These are phyloP conservation scores for Tenualosa thibaudeaui DNA, from an alignment of 2,797 vertebrate species.

Conservation along the genomic window DNA sequence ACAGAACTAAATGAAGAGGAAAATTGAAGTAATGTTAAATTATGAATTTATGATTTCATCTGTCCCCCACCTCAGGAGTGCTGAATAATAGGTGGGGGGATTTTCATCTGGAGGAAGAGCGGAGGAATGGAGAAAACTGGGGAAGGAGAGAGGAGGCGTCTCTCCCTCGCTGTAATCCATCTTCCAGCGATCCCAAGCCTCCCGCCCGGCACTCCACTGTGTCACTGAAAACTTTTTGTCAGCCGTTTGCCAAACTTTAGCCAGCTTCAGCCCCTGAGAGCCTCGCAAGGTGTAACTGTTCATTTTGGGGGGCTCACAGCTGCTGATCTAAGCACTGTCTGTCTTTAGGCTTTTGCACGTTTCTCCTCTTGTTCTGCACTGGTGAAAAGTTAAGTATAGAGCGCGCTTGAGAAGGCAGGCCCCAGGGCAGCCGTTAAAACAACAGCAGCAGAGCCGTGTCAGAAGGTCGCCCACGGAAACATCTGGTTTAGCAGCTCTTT, in stretches of 20 bases:
- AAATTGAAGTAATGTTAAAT: slow-evolving; percentile 88
- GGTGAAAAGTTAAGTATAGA: not conserved
- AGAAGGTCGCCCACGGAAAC: not conserved
- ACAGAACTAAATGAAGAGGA: slow-evolving; percentile 82
- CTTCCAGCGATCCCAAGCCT: not conserved
- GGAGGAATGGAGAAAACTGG: too few species aligned
- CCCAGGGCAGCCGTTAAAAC: not conserved
- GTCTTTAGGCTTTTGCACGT: not conserved
- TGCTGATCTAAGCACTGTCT: slow-evolving; percentile 3
- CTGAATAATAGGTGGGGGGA: slow-evolving; percentile 46
- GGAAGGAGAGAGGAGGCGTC: not conserved
- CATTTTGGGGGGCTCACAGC: not conserved
- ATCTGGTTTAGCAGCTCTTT: not conserved
- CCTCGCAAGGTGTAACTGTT: not conserved
- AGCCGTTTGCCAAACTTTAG: not conserved
- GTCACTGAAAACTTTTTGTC: slow-evolving; percentile 3
- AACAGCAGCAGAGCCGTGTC: not conserved
- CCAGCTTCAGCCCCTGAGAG: not conserved
- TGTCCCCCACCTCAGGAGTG: slow-evolving; percentile 68
- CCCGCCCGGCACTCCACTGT: not conserved
- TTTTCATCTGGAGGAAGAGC: not conserved
- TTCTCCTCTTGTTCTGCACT: too few species aligned
- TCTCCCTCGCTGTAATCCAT: not conserved
- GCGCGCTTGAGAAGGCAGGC: not conserved
- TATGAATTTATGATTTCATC: slow-evolving; percentile 85